Conservation (phyloP, 2,888 invertebrate genomes). For the Polymixis lichenea region DNA sequence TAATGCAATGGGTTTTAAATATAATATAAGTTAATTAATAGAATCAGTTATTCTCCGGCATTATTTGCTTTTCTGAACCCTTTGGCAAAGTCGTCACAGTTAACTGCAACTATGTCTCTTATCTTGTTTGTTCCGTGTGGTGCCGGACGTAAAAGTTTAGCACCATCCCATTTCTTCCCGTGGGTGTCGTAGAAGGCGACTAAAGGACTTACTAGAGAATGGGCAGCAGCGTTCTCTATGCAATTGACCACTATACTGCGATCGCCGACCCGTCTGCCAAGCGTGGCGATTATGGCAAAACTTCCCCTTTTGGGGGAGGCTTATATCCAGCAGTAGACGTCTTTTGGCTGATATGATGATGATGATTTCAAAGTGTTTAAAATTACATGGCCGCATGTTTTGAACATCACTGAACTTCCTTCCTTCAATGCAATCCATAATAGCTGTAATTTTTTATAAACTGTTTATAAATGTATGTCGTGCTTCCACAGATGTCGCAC, state of each 20-base stretch:
- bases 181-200: too few species aligned
- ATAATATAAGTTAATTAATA: not conserved
- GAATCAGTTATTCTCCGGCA: not conserved
- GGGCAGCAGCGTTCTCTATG: too few species aligned
- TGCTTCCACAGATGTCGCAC: conserved; percentile 22
- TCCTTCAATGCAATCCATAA: not conserved
- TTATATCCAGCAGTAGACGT: too few species aligned
- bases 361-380: not conserved
- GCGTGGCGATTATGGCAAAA: too few species aligned
- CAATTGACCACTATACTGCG: too few species aligned
- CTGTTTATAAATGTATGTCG: conserved; percentile 28
- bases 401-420: not conserved
- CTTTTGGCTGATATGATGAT: too few species aligned
- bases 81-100: not conserved
- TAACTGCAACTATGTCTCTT: not conserved
- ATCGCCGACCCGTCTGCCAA: too few species aligned
- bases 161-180: too few species aligned
- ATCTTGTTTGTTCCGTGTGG: too few species aligned
- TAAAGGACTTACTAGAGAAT: too few species aligned
- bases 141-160: too few species aligned
- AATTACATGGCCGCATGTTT: not conserved
- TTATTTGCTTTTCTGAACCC: not conserved
- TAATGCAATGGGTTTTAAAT: not conserved
- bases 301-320: too few species aligned
- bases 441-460: conserved; percentile 13